Percentiles rank a stretch among this genome's conserved stretches.
These are phyloP conservation scores for Drosophila longiperda DNA, from an alignment of 2,888 invertebrate genomes.

Conservation along the genomic window DNA sequence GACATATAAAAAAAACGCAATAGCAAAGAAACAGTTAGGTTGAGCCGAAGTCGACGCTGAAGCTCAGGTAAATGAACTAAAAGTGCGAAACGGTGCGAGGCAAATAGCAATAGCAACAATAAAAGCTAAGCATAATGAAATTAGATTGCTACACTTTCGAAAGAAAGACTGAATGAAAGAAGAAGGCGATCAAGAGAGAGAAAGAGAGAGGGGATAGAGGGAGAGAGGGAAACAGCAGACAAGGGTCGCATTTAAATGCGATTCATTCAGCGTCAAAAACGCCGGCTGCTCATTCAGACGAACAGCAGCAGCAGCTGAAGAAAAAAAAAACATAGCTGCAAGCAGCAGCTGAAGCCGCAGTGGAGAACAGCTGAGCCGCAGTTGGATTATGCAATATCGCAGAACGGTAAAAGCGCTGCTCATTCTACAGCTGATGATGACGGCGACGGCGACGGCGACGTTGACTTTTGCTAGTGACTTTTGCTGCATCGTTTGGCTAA, in stretches of 20 bases:
- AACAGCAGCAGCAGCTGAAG: background rate
- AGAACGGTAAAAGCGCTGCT: constrained; percentile 47
- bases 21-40: constrained; percentile 49
- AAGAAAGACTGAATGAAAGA: constrained; percentile 11
- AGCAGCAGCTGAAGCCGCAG: constrained; percentile 10
- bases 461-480: constrained; percentile 11
- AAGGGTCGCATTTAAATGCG: constrained; percentile 49
- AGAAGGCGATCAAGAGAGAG: constrained; percentile 1
- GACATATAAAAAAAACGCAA: constrained; percentile 36
- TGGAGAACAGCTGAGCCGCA: constrained; percentile 45
- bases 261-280: constrained; percentile 30
- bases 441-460: background rate
- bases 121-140: constrained; percentile 55
- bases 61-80: constrained; percentile 74
- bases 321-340: background rate
- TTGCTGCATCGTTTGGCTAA: constrained; percentile 52
- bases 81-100: constrained; percentile 68
- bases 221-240: background rate
- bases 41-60: background rate
- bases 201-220: background rate
- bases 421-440: constrained; percentile 35
- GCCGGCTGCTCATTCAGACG: constrained; percentile 35
- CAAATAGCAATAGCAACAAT: constrained; percentile 29
- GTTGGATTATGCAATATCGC: constrained; percentile 51
- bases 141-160: constrained; percentile 76